Base-by-base conservation (phyloP, 2,113 vertebrate species). In the Ceyx melanurus region DNA sequence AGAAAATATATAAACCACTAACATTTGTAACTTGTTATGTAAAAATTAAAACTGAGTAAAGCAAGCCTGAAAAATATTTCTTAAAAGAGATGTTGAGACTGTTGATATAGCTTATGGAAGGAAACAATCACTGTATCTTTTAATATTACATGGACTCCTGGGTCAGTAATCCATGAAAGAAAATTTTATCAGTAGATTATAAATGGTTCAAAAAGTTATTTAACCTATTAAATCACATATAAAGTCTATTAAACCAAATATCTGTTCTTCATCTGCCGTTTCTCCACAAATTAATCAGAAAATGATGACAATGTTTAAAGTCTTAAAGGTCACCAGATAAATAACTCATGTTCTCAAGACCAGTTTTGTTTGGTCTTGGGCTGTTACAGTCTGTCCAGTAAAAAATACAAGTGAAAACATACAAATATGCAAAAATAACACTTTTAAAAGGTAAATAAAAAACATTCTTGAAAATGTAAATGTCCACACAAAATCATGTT, bases 281-380 rank as follows among this genome's bases (percentile, higher is more conserved):
- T 90, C 90, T 96, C 48, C 37, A 85, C 15, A 80, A 97, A 96
- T 94, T 95, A 96, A 81, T 67, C 62, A 81, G 86, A 96, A 96
- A n/a, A 82, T 78, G 48, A 92, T 94, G 82, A 95, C 83, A 93
- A 87, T 19, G 33, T 83, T 89, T 67, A 65, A 95, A 86, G 31
- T 83, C 68, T 93, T 96, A 86, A 95, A 95, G 92, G 48, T 92
- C 72, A 91, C 78, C 71, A 90, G 82, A 92, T 86, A 87, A 74
- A 91, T 92, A 93, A n/a, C 48, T 84, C 46, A 66, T 37, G 46
- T 93, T 90, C 58, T 92, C 84, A 78, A 95, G 65, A 89, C 73
- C 18, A 86, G 40, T 58, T 81, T 51, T 46, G 6, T 78, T 74
- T 16, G 4, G 16, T 67, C 22, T 75, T 12, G 4, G 82, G 64